phyloP scores from a whole-genome alignment of 2,888 invertebrate genomes.

The Allolobophora icterica region DNA sequence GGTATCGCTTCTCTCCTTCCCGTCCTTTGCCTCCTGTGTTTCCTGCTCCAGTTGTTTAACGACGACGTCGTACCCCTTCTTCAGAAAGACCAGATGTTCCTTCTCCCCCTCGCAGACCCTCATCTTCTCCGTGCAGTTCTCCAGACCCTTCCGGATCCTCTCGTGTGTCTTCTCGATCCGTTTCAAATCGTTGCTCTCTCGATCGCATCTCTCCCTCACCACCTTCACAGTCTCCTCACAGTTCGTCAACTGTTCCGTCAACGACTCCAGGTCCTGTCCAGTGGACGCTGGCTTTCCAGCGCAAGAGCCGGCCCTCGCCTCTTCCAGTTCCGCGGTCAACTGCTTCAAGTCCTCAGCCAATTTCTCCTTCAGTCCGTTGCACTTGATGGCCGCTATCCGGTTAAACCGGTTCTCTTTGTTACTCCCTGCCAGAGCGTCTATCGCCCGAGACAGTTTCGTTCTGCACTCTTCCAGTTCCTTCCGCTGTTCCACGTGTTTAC shows the following conservation, averaged over 20 bases:
- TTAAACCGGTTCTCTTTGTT: background rate
- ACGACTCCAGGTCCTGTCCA: background rate
- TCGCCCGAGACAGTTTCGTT: background rate
- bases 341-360: background rate
- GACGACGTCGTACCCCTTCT: constrained; percentile 26
- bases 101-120: background rate
- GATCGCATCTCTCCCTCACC: constrained; percentile 27
- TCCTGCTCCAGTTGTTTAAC: constrained; percentile 9
- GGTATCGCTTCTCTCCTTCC: background rate
- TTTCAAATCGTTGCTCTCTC: background rate
- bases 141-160: background rate
- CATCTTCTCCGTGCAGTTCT: background rate
- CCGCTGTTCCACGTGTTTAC: background rate
- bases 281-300: background rate
- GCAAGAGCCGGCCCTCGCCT: background rate
- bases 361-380: background rate
- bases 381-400: background rate
- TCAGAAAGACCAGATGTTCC: constrained; percentile 24
- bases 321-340: background rate
- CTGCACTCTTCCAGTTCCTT: background rate
- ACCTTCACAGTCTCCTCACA: constrained; percentile 27
- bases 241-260: background rate
- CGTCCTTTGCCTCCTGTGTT: background rate
- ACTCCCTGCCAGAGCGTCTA: background rate
- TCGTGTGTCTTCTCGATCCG: constrained; percentile 15